Evolutionary conservation across 2,888 invertebrate genomes (phyloP), one percentile per base, ranked within the genome.

Genomic region (Hirtodrosophila alboralis): DNA sequence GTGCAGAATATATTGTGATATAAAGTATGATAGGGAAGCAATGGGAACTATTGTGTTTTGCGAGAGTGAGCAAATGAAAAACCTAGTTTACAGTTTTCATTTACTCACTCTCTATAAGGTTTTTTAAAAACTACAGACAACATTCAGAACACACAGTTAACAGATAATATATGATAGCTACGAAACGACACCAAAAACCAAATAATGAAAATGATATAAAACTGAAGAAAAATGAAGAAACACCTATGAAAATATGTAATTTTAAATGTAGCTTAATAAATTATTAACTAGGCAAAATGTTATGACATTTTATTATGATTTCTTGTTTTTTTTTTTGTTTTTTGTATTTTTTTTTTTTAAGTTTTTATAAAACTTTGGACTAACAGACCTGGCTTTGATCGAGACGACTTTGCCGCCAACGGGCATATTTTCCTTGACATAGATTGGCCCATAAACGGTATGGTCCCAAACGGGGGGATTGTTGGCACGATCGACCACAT

Each of bases 381-480:
- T 68, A 83, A 96, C 96, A 95, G 96, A 97, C 97, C 97, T 97
- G 95, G 98, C 98, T 95, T 97, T 97, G 92, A 97, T 95, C 93
- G 97, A 97, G 92, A 97, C 96, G 94, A 98, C 97, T 95, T 96
- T 97, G 93, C 96, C 96, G 93, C 97, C 98, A 91, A 97, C 97
- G 93, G 97, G 96, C 94, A 96, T 95, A 94, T 97, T 97, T 94
- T 98, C 97, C 95, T 96, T 96, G 93, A 97, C 96, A 95, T 95
- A 96, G 94, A 97, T 96, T 91, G 97, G 97, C 91, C 97, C 97
- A 93, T 97, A 98, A 92, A 96, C 95, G 92, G 94, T 94, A 93
- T 97, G 95, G 93, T 96, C 97, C 97, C 97, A 98, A 92, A 96
- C 96, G 92, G 96, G 97, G 92, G 96, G 97, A 94, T 97, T 98